These are phyloP conservation scores for Eclectus roratus DNA, from an alignment of 2,113 vertebrate genomes.

Conservation along the genomic window DNA sequence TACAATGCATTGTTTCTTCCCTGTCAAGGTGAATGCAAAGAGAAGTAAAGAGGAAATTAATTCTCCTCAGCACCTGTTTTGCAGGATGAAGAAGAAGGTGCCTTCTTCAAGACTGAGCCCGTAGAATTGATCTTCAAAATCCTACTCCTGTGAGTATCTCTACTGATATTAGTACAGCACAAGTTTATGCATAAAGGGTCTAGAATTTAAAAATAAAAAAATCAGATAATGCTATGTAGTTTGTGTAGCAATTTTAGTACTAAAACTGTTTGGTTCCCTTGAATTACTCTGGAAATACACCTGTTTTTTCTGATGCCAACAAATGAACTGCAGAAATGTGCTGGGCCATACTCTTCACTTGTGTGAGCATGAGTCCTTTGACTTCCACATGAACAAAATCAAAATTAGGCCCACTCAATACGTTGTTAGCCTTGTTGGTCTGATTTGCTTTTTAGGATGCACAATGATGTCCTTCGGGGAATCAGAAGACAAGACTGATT, in stretches of 20 bases:
- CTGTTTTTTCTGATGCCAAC: background rate
- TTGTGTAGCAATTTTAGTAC: background rate
- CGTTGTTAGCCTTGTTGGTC: accelerated
- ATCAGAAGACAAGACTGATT: background rate
- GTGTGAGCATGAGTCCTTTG: background rate
- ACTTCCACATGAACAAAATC: background rate
- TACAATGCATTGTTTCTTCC: conserved; percentile 15
- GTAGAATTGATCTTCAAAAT: background rate
- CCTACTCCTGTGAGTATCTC: background rate
- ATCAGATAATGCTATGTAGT: background rate
- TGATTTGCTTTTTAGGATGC: background rate
- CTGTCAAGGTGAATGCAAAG: conserved; percentile 41
- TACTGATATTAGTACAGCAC: background rate
- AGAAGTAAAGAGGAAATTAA: background rate
- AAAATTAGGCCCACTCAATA: background rate
- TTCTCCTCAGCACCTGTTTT: conserved; percentile 3
- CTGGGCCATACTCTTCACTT: background rate
- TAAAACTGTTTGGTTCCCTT: background rate
- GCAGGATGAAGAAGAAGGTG: background rate
- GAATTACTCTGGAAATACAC: background rate
- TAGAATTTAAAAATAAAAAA: background rate
- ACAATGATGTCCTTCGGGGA: background rate
- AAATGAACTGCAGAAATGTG: background rate
- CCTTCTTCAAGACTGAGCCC: background rate
- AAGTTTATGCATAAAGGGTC: background rate